Percentiles rank a stretch among this genome's conserved stretches.
Conservation (phyloP, 2,888 invertebrate species). For the Campoletis raptor region DNA sequence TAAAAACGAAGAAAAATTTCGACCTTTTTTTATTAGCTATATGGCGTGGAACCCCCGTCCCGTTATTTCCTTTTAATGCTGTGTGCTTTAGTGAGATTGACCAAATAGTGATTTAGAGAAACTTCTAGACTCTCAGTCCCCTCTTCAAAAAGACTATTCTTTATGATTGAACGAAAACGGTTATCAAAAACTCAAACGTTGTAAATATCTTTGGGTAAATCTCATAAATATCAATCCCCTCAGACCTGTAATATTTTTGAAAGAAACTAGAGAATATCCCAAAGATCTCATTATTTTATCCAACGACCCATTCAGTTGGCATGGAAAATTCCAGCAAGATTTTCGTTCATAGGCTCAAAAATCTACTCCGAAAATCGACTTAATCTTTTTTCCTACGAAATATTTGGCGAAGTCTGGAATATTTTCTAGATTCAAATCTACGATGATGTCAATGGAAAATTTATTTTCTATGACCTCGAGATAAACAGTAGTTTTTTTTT, state of each 20-base stretch:
- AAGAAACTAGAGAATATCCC: background rate
- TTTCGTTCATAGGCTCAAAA: background rate
- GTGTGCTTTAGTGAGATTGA: background rate
- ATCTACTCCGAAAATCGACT: background rate
- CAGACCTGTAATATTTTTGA: background rate
- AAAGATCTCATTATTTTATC: too few relatives aligned
- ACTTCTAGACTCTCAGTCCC: background rate
- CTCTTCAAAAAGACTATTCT: background rate
- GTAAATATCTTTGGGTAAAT: background rate
- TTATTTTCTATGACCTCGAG: background rate
- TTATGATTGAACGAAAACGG: background rate
- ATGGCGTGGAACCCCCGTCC: background rate
- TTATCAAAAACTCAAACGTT: background rate
- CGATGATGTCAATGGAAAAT: background rate
- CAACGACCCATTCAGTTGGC: too few relatives aligned
- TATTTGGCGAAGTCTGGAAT: background rate
- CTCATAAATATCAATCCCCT: background rate
- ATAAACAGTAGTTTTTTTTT: too few relatives aligned
- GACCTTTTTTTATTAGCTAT: background rate
- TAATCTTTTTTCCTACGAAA: background rate
- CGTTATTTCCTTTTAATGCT: background rate
- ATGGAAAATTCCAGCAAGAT: too few relatives aligned
- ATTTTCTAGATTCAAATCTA: background rate
- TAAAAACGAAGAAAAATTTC: background rate
- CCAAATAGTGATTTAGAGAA: conserved; percentile 23